phyloP scores from a whole-genome alignment of 2,888 invertebrate genomes.

The Athetis lepigone region DNA sequence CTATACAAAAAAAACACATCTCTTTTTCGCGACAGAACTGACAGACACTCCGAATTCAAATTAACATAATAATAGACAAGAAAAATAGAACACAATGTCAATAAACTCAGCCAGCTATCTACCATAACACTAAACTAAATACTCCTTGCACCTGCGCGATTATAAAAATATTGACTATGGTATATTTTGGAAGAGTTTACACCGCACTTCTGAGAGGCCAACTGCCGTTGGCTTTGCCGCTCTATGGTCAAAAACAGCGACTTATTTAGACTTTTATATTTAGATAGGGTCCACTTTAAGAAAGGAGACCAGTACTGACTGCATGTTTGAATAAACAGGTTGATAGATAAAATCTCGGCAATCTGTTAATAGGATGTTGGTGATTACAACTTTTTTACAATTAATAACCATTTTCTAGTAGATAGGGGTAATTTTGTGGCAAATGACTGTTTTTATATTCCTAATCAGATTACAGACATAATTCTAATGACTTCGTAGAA shows the following conservation, averaged over 20 bases:
- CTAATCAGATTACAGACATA: too few relatives aligned
- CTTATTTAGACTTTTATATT: background rate
- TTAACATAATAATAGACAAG: background rate
- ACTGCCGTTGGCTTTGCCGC: constrained; percentile 5
- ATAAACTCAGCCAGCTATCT: constrained; percentile 33
- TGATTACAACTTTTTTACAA: too few relatives aligned
- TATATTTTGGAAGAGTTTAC: constrained; percentile 56
- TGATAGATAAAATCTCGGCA: too few relatives aligned
- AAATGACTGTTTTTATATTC: too few relatives aligned
- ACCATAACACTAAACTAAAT: constrained; percentile 78
- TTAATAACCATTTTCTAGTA: too few relatives aligned
- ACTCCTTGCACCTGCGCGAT: constrained; percentile 80
- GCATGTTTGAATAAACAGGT: too few relatives aligned
- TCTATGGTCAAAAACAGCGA: constrained; percentile 5
- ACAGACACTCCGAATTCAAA: background rate
- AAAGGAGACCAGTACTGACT: too few relatives aligned
- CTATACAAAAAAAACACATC: background rate
- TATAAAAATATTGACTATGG: constrained; percentile 84
- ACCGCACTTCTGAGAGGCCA: constrained; percentile 46
- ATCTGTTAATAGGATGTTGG: too few relatives aligned
- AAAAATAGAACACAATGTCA: constrained; percentile 19
- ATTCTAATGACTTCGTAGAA: too few relatives aligned
- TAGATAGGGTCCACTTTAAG: too few relatives aligned
- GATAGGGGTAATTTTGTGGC: too few relatives aligned
- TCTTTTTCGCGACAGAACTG: background rate